Evolutionary conservation across 64 coral and sea anemone species (phyloP), one percentile per base, ranked within the genome.

Genomic region (Pocillopora damicornis): DNA sequence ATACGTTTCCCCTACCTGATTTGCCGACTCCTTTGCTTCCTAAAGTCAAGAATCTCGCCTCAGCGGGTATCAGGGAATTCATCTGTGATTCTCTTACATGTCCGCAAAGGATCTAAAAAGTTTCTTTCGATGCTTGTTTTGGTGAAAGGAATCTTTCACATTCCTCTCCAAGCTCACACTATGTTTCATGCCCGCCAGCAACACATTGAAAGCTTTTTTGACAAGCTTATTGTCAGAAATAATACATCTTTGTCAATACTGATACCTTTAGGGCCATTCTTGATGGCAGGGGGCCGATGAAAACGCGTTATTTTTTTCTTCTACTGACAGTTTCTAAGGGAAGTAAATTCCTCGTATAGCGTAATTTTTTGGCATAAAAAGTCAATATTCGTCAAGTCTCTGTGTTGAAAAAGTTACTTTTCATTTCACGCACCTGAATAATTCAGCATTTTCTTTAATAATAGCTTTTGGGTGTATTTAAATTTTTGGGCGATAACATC

Each of bases 1-100:
- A 22, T 3, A 16, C n/a, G 42, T 51, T 82, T 11, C 14, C 72
- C 87, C 16, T 89, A 95, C 93, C 93, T 36, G 93, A 95, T 75
- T 95, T 95, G 17, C 93, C 93, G 15, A 95, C 93, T 10, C 79
- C 90, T 60, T 95, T 88, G 61, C 93, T 95, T 64, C 93, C 93
- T 26, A 95, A 63, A 61, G 88, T 90, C 75, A 95, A 65, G 35
- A 95, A 91, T 74, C 93, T 86, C 14, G 89, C 93, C 51, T 95
- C 93, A 83, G 91, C 63, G 0, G 80, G 73, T 11, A 88, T 73
- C 11, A 63, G 25, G 18, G 86, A 88, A 66, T 88, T 76, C 73
- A 78, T 78, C 35, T 87, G 45, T 61, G 25, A 69, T 58, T 67
- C 37, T 68, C 10, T 72, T 42, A 58, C 37, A 72, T 85, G 4